Evolutionary conservation across 2,113 vertebrate genomes (phyloP).

Genomic region (Corythaeola cristata): DNA sequence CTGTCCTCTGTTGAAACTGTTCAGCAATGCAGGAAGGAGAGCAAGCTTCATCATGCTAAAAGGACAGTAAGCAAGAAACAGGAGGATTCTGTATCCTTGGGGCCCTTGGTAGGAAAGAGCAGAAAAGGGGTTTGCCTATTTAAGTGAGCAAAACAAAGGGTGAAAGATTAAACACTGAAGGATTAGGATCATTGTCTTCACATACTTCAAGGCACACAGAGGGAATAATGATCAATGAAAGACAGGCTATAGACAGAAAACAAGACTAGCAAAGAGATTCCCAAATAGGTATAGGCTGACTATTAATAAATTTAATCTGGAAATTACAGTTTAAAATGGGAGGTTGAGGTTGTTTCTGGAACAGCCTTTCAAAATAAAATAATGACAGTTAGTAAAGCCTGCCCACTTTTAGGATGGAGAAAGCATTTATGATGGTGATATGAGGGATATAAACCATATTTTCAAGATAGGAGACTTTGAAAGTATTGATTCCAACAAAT

Average conservation of each 20-base stretch:
- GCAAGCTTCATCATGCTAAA: neutral
- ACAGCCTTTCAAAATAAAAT: neutral
- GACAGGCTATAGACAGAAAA: neutral
- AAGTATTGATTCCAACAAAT: neutral
- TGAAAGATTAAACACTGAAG: neutral
- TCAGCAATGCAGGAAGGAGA: neutral
- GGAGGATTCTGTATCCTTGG: neutral
- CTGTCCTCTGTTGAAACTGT: neutral
- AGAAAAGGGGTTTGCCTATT: neutral
- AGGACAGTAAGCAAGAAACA: neutral
- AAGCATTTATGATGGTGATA: neutral
- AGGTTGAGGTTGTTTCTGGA: neutral
- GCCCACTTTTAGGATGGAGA: neutral
- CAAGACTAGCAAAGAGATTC: neutral
- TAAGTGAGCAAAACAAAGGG: neutral
- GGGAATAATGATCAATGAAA: neutral
- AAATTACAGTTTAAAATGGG: neutral
- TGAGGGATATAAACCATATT: neutral
- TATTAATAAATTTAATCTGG: neutral
- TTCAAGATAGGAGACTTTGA: neutral
- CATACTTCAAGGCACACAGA: neutral
- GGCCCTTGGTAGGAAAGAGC: neutral
- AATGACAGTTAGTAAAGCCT: neutral
- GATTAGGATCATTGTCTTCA: neutral
- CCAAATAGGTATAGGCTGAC: neutral